Base-by-base conservation (phyloP, 2,113 vertebrate genomes). In the Sitta europaea region DNA sequence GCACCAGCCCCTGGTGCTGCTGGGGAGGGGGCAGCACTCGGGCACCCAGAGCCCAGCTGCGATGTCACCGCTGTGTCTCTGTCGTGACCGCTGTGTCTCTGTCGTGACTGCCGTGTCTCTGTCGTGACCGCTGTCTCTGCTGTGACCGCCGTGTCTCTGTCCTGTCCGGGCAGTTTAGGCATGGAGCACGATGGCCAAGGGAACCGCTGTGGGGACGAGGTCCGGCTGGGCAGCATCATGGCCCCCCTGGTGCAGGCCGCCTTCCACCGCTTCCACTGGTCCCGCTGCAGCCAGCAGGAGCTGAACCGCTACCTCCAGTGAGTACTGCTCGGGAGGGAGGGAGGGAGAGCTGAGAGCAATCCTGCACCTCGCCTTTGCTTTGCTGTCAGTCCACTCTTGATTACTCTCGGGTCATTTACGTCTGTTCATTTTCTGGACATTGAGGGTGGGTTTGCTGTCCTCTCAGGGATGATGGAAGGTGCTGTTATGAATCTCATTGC, bases 111-210 rank as follows among this genome's bases (percentile, higher is more conserved):
- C 40, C 40, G 40, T 40, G 81, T 31, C 68, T 82, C 22, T 91
- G 40, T 72, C n/a, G n/a, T n/a, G n/a, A n/a, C n/a, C 59, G 40
- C 70, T 19, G 77, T 91, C n/a, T n/a, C n/a, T n/a, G n/a, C n/a
- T n/a, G 40, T 40, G 40, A 40, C 40, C 40, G 40, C 40, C 40
- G 40, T 40, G 81, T 31, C 68, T 82, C 22, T 91, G 40, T 72
- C n/a, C n/a, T n/a, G n/a, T n/a, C n/a, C 59, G 40, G 86, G 47
- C 97, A 99, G 99, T 86, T 97, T 99, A 94, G 99, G 99, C 68
- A 99, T 99, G 99, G 99, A 99, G 95, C 99, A 99, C 0, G 99
- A 99, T 0, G 99, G 99, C 20, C 99, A 99, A 96, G 99, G 99
- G 74, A 99, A 99, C 97, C 98, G 99, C 81, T 99, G 99, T 1